Base-by-base conservation (phyloP, 2,888 invertebrate species). In the Pilophorus perplexus region DNA sequence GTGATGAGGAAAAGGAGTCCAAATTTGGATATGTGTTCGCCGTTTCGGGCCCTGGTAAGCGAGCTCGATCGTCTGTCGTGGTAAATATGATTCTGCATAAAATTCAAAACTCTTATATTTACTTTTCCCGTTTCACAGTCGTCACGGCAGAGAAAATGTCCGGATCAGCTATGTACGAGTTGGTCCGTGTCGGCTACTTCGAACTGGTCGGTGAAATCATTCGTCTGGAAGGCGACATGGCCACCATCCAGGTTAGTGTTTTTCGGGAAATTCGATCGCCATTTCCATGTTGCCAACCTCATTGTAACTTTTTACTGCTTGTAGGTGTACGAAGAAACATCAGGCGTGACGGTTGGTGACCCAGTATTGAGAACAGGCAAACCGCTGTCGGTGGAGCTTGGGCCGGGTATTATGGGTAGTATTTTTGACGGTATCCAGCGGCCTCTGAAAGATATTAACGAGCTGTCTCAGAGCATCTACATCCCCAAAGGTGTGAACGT, bases 351-450 rank as follows among this genome's bases (percentile, higher is more conserved):
- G 3, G 98, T 99, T 10, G 99, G 99, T 27, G 99, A 99, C 81
- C 99, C 99, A 60, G 98, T 99, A 18, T 82, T 99, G 72, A 84
- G 98, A 75, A 99, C 99, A 0, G 99, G 99, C 72, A 99, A 99
- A 79, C 99, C 99, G 0, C 81, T 99, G 64, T 99, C 99, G 4
- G 99, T 99, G 38, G 99, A 99, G 79, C 82, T 99, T 66, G 99
- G 99, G 5, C 99, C 99, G 57, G 75, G 75, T 76, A 99, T 99
- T 79, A 88, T 99, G 85, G 95, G 94, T 72, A 95, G 94, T 78
- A 99, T 99, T 81, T 99, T 98, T 81, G 99, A 99, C 81, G 99
- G 99, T 82, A 99, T 99, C 80, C 99, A 99, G 80, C 90, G 99
- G 76, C 99, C 99, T 0, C 79, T 99, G 75, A 94, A 92, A 79